Evolutionary conservation across 2,888 invertebrate genomes (phyloP).

Genomic region (Cecidostiba fungosa): DNA sequence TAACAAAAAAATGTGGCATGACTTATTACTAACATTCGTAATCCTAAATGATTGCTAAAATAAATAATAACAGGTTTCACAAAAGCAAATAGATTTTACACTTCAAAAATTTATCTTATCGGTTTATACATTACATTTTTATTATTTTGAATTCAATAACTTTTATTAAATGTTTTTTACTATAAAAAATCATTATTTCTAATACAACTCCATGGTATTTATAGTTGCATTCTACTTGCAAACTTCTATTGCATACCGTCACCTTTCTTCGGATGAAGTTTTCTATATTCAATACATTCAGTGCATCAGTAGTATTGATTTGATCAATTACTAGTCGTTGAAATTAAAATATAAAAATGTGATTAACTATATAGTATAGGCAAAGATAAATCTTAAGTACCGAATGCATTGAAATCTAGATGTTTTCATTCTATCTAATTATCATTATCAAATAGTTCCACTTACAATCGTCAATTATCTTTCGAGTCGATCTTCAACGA

Average conservation of each 20-base stretch:
- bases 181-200: neutral
- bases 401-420: constrained; percentile 51
- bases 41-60: neutral
- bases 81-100: neutral
- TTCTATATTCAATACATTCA: constrained; percentile 44
- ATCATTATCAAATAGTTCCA: constrained; percentile 53
- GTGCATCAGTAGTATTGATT: neutral
- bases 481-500: constrained; percentile 59
- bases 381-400: neutral
- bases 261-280: constrained; percentile 6
- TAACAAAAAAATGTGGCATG: neutral
- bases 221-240: constrained; percentile 26
- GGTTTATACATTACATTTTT: neutral
- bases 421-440: constrained; percentile 54
- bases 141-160: neutral
- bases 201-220: neutral
- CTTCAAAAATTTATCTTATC: neutral
- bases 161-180: neutral
- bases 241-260: constrained; percentile 22
- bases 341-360: neutral
- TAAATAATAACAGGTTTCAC: neutral
- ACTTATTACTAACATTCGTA: neutral
- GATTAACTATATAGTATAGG: neutral
- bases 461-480: constrained; percentile 64
- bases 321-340: neutral